Conservation (phyloP, 1,140 invertebrate species). For the Littorina saxatilis region DNA sequence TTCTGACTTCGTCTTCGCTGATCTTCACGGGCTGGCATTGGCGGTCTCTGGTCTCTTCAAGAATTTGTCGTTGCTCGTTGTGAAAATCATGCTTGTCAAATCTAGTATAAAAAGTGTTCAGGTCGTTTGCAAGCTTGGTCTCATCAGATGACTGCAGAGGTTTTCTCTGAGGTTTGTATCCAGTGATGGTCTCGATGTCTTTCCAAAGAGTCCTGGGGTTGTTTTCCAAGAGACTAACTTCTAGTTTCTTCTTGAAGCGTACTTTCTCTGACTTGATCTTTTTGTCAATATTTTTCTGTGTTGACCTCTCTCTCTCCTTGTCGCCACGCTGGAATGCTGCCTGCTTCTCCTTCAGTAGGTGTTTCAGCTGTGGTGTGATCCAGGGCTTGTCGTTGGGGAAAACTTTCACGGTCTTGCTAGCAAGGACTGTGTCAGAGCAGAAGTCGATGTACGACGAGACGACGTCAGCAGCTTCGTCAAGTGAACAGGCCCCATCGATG, state of each 20-base stretch:
- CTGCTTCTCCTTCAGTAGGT: slow-evolving; percentile 10
- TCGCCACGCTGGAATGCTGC: neutral
- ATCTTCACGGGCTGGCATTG: neutral
- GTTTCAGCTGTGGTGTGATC: slow-evolving; percentile 9
- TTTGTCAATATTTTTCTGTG: slow-evolving; percentile 1
- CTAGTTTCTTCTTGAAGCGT: neutral
- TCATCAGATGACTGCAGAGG: neutral
- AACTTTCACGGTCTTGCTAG: neutral
- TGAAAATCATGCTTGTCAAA: neutral
- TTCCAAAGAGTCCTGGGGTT: neutral
- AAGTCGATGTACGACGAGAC: slow-evolving; percentile 23
- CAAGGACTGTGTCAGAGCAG: neutral
- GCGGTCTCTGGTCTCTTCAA: neutral
- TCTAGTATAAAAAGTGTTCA: neutral
- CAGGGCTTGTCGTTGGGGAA: slow-evolving; percentile 25
- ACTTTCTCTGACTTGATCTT: neutral
- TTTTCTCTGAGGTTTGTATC: neutral
- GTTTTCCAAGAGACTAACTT: neutral
- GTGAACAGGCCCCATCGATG: neutral
- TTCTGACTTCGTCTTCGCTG: neutral
- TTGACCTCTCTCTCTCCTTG: neutral
- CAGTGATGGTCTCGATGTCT: neutral
- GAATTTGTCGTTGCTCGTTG: neutral
- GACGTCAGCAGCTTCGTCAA: slow-evolving; percentile 16
- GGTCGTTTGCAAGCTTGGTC: neutral